These are phyloP conservation scores for Lasioglossum zephyrum DNA, from an alignment of 2,888 invertebrate genomes.

Conservation along the genomic window DNA sequence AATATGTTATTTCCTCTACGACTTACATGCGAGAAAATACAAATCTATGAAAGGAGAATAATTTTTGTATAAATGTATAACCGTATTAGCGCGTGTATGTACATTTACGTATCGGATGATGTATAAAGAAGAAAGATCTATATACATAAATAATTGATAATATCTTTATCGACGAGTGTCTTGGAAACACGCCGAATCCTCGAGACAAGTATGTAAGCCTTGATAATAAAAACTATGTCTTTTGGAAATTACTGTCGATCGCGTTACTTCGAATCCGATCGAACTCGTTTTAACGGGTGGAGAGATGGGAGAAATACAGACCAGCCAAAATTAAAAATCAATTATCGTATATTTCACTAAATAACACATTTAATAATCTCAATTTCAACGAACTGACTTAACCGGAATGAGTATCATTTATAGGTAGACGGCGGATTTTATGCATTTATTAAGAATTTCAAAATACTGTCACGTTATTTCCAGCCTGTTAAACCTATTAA, in stretches of 20 bases:
- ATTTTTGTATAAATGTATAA: slow-evolving; percentile 54
- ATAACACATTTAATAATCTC: background rate
- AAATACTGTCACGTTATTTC: too few species aligned
- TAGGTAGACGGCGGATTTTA: background rate
- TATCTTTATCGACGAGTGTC: slow-evolving; percentile 49
- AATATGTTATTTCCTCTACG: slow-evolving; percentile 31
- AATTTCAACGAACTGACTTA: background rate
- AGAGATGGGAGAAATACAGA: background rate
- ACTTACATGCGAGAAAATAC: slow-evolving; percentile 16
- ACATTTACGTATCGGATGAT: slow-evolving; percentile 50
- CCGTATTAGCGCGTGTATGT: slow-evolving; percentile 53
- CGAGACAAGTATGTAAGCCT: slow-evolving; percentile 71
- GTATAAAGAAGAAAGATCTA: slow-evolving; percentile 50
- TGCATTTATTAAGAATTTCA: too few species aligned
- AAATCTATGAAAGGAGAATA: slow-evolving; percentile 28
- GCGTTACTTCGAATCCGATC: slow-evolving; percentile 16
- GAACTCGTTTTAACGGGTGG: background rate
- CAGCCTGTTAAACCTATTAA: too few species aligned
- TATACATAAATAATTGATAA: slow-evolving; percentile 32
- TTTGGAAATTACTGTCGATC: slow-evolving; percentile 64
- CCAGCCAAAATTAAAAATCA: background rate
- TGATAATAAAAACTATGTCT: slow-evolving; percentile 77
- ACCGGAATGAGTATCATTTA: background rate
- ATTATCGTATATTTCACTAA: slow-evolving; percentile 28
- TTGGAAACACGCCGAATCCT: slow-evolving; percentile 58